Evolutionary conservation across 2,888 invertebrate genomes (phyloP).

Genomic region (Perizoma affinitatum): DNA sequence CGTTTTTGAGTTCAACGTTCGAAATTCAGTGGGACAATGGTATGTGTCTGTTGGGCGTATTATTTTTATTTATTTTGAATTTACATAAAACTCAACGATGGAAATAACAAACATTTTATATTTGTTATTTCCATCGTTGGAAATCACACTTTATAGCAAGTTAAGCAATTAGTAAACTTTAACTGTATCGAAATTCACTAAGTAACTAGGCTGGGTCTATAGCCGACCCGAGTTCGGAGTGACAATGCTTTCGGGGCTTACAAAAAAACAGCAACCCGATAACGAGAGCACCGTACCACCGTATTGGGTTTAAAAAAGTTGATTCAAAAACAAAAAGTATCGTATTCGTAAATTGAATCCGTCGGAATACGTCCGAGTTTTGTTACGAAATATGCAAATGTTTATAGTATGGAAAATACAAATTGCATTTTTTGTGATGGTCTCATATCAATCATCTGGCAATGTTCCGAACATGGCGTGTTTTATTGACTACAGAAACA

Average conservation of each 20-base stretch:
- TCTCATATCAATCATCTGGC: conserved; percentile 16
- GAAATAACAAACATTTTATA: too few relatives aligned
- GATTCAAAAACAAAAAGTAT: conserved; percentile 29
- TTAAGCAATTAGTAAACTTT: too few relatives aligned
- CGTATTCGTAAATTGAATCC: conserved; percentile 35
- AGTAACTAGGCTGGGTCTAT: too few relatives aligned
- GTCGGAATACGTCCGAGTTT: conserved; percentile 20
- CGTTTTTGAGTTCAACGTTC: too few relatives aligned
- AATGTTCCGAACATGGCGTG: conserved; percentile 17
- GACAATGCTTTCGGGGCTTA: conserved; percentile 34
- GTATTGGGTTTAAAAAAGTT: conserved; percentile 40
- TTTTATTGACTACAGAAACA: conserved; percentile 23
- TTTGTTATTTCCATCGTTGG: too few relatives aligned
- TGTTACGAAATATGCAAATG: conserved; percentile 32
- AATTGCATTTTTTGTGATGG: conserved; percentile 31
- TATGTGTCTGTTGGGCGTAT: too few relatives aligned
- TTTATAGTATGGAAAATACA: conserved; percentile 28
- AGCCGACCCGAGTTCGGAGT: neutral
- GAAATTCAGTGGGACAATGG: too few relatives aligned
- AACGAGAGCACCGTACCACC: conserved; percentile 41
- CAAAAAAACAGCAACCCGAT: conserved; percentile 42
- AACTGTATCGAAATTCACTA: too few relatives aligned
- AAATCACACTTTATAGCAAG: too few relatives aligned
- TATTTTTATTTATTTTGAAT: too few relatives aligned
- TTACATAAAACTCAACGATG: too few relatives aligned